A percentile compares a stretch with the other conserved stretches of the same genome.
These are phyloP conservation scores for Hemistola chrysoprasaria DNA, from an alignment of 2,888 invertebrate species.

Conservation along the genomic window DNA sequence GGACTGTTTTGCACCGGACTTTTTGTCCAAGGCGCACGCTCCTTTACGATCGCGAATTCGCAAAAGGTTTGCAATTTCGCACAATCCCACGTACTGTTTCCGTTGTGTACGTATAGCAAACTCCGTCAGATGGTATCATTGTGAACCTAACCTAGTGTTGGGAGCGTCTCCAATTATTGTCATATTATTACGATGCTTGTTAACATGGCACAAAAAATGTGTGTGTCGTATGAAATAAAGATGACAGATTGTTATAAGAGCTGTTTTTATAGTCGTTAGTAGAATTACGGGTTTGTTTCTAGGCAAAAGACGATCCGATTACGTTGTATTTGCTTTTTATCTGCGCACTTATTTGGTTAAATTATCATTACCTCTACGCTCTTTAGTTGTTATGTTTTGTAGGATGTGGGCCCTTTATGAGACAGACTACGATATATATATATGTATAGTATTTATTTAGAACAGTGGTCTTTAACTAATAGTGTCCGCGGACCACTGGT, in stretches of 20 bases:
- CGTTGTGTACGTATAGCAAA: not conserved
- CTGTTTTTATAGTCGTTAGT: slow-evolving; percentile 11
- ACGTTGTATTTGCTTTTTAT: slow-evolving; percentile 3
- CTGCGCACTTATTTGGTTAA: not conserved
- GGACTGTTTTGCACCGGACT: too few species aligned
- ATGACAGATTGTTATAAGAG: slow-evolving; percentile 17
- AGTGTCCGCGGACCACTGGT: too few species aligned
- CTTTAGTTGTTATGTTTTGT: too few species aligned
- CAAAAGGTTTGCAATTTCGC: too few species aligned
- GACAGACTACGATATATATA: too few species aligned
- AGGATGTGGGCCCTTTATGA: too few species aligned
- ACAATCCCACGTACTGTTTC: slow-evolving; percentile 7
- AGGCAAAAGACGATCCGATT: slow-evolving; percentile 1
- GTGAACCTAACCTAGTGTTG: slow-evolving; percentile 39
- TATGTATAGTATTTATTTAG: too few species aligned
- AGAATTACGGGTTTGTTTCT: slow-evolving; percentile 16
- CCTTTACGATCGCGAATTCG: too few species aligned
- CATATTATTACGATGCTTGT: slow-evolving; percentile 21
- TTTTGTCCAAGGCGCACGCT: too few species aligned
- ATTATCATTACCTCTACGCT: too few species aligned
- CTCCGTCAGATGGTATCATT: slow-evolving; percentile 13
- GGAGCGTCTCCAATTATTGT: slow-evolving; percentile 64
- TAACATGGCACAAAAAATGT: slow-evolving; percentile 6
- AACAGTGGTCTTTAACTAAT: too few species aligned
- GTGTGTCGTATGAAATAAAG: slow-evolving; percentile 13